Percentiles rank a stretch among this genome's conserved stretches.
Evolutionary conservation across 2,113 vertebrate species (phyloP).

Genomic region (Struthidea cinerea): DNA sequence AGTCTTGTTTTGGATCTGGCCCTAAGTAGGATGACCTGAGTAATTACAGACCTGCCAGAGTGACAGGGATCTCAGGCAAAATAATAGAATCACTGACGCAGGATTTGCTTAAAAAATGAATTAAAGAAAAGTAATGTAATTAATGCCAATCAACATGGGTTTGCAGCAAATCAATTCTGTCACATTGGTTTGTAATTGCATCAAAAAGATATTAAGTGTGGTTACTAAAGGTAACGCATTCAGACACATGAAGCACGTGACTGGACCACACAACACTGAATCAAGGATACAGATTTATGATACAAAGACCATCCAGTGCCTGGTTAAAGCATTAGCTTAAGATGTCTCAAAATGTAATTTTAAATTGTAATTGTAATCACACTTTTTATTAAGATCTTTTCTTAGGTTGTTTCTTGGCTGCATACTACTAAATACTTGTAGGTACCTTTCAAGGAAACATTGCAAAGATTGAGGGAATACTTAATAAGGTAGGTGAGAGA

Average conservation of each 20-base stretch:
- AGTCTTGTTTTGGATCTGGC: not conserved
- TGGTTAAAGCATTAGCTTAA: not conserved
- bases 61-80: not conserved
- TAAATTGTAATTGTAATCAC: not conserved
- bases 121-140: not conserved
- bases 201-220: constrained; percentile 13
- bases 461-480: not conserved
- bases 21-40: not conserved
- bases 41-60: not conserved
- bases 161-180: constrained; percentile 22
- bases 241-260: not conserved
- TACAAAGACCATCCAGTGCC: not conserved
- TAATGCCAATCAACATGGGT: not conserved
- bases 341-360: not conserved
- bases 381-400: not conserved
- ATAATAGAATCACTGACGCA: not conserved
- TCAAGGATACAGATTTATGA: not conserved
- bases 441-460: not conserved
- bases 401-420: not conserved
- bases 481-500: not conserved
- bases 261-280: not conserved
- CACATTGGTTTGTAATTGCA: constrained; percentile 23
- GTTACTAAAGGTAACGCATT: constrained; percentile 10
- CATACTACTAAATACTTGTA: not conserved
- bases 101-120: constrained; percentile 1